Percentiles rank a stretch among this genome's conserved stretches.
phyloP scores from a whole-genome alignment of 1,140 invertebrate genomes.

The Lanistes nyassanus region DNA sequence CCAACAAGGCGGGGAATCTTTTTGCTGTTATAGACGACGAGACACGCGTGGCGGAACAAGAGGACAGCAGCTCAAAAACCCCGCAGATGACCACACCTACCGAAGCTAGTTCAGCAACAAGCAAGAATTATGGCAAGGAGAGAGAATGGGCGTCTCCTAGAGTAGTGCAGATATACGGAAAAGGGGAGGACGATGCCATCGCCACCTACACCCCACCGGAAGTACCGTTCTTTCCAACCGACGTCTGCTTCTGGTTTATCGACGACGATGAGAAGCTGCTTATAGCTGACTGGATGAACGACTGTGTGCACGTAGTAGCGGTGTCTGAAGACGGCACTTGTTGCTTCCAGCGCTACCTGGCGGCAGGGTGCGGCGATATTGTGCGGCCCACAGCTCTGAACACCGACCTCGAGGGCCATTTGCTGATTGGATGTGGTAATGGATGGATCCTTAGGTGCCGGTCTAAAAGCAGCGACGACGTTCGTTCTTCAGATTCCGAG shows the following conservation, averaged over 20 bases:
- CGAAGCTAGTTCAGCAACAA: not conserved
- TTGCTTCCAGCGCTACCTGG: constrained; percentile 17
- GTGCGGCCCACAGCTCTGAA: constrained; percentile 12
- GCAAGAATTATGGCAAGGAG: not conserved
- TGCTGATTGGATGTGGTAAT: constrained; percentile 19
- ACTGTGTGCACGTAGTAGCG: constrained; percentile 11
- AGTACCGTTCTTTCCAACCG: not conserved
- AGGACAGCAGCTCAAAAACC: not conserved
- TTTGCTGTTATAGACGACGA: constrained; percentile 6
- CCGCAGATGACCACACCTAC: not conserved
- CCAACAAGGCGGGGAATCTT: not conserved
- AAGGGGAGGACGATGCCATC: not conserved
- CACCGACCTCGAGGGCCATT: not conserved
- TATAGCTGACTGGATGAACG: constrained; percentile 11
- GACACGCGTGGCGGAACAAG: not conserved
- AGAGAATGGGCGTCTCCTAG: not conserved
- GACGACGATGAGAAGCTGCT: not conserved
- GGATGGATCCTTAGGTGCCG: constrained; percentile 4
- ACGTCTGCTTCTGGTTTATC: constrained; percentile 10
- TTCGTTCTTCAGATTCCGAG: not conserved
- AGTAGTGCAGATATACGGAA: not conserved
- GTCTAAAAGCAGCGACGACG: not conserved
- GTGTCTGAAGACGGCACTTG: not conserved
- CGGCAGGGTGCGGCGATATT: not conserved
- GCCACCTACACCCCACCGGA: constrained; percentile 9